Percentiles rank a stretch among this genome's conserved stretches.
phyloP scores from a whole-genome alignment of 2,888 invertebrate genomes.

The Agrochola lota region DNA sequence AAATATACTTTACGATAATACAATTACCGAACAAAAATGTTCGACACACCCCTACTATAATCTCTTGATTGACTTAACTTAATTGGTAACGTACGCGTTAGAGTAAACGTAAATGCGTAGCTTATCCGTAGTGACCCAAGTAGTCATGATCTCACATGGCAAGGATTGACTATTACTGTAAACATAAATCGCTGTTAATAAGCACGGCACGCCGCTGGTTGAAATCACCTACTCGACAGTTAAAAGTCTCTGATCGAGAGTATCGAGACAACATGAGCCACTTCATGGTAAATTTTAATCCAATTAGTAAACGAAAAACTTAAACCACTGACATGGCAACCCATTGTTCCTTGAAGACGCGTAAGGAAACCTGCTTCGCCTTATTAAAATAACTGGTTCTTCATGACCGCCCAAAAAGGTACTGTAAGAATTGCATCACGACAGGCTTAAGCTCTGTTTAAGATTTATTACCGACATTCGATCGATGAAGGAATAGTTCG shows the following conservation, averaged over 20 bases:
- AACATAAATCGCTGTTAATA: slow-evolving; percentile 28
- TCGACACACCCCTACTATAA: slow-evolving; percentile 41
- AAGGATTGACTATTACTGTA: slow-evolving; percentile 19
- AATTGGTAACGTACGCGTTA: slow-evolving; percentile 41
- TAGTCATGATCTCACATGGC: slow-evolving; percentile 41
- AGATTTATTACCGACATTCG: slow-evolving; percentile 17
- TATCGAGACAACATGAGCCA: slow-evolving; percentile 7
- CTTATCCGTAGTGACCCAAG: slow-evolving; percentile 34
- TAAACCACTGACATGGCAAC: slow-evolving; percentile 3
- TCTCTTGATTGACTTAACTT: slow-evolving; percentile 46
- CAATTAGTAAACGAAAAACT: slow-evolving; percentile 37
- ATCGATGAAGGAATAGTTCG: background rate
- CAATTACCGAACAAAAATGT: slow-evolving; percentile 26
- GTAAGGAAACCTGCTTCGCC: slow-evolving; percentile 16
- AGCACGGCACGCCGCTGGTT: slow-evolving; percentile 30
- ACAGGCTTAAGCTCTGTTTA: background rate
- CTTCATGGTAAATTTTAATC: slow-evolving; percentile 13
- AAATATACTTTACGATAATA: slow-evolving; percentile 23
- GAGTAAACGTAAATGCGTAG: slow-evolving; percentile 50
- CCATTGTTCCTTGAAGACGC: slow-evolving; percentile 30
- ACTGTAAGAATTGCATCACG: slow-evolving; percentile 4
- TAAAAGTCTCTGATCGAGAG: slow-evolving; percentile 10
- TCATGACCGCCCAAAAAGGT: slow-evolving; percentile 6
- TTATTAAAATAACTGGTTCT: slow-evolving; percentile 34
- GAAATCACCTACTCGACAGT: slow-evolving; percentile 15